Evolutionary conservation across 2,797 vertebrate genomes (phyloP).

Genomic region (Myiothlypis coronata): DNA sequence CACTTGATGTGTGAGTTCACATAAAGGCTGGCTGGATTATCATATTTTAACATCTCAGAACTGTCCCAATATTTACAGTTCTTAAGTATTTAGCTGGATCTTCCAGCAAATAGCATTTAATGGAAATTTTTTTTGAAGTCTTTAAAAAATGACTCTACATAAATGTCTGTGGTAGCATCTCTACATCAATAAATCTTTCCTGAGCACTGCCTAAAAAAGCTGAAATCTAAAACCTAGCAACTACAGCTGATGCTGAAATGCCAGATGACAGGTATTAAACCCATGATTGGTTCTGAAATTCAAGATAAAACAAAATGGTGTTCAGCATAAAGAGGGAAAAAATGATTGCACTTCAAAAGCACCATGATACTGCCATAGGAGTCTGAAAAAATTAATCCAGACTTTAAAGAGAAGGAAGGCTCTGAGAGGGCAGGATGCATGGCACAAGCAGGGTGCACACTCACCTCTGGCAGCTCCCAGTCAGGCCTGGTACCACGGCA

Average conservation of each 20-base stretch:
- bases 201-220: background rate
- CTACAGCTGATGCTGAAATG: conserved; percentile 23
- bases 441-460: background rate
- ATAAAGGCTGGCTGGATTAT: background rate
- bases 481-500: background rate
- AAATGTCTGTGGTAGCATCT: background rate
- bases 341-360: background rate
- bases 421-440: background rate
- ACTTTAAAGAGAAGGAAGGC: background rate
- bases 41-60: background rate
- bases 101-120: background rate
- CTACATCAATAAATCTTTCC: background rate
- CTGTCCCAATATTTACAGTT: background rate
- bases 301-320: conserved; percentile 12
- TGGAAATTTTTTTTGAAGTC: background rate
- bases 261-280: conserved; percentile 12
- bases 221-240: background rate
- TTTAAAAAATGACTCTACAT: background rate
- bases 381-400: background rate
- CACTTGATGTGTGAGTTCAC: background rate
- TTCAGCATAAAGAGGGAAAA: background rate
- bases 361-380: background rate
- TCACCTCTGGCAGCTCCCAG: background rate
- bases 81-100: background rate
- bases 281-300: conserved; percentile 26